Evolutionary conservation across 2,888 invertebrate genomes (phyloP).

Genomic region (Lasioglossum pauxillum): DNA sequence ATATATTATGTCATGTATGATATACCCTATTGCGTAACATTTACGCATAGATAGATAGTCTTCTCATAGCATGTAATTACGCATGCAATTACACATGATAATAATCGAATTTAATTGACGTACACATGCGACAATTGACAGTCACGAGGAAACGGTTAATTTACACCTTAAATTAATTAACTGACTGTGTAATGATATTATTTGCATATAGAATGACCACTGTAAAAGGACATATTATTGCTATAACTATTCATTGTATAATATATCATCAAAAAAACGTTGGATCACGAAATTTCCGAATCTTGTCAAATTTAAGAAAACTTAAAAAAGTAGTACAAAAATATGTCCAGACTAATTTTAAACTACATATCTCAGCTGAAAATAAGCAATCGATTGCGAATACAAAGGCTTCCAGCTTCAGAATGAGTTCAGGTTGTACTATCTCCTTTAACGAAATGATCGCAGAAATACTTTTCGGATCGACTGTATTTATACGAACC

Average conservation of each 20-base stretch:
- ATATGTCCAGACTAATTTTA: not conserved
- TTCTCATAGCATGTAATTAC: not conserved
- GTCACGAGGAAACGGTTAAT: not conserved
- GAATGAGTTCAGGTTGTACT: not conserved
- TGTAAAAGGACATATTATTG: not conserved
- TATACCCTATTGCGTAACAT: not conserved
- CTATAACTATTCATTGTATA: not conserved
- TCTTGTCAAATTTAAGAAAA: no score
- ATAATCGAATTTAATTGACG: slow-evolving; percentile 1
- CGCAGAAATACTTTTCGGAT: not conserved
- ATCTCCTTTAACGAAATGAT: not conserved
- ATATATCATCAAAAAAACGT: not conserved
- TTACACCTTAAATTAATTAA: not conserved
- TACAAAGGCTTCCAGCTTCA: not conserved
- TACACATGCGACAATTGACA: not conserved
- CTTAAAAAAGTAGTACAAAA: not conserved
- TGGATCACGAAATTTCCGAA: not conserved
- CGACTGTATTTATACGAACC: not conserved
- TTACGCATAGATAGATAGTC: slow-evolving; percentile 7
- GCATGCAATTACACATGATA: slow-evolving; percentile 4
- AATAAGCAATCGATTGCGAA: not conserved
- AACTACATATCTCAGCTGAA: not conserved
- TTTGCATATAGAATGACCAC: not conserved
- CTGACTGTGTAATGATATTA: not conserved
- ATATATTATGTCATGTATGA: not conserved